Percentiles rank a stretch among this genome's conserved stretches.
phyloP scores from a whole-genome alignment of 2,888 invertebrate species.

The Monopis laevigella region DNA sequence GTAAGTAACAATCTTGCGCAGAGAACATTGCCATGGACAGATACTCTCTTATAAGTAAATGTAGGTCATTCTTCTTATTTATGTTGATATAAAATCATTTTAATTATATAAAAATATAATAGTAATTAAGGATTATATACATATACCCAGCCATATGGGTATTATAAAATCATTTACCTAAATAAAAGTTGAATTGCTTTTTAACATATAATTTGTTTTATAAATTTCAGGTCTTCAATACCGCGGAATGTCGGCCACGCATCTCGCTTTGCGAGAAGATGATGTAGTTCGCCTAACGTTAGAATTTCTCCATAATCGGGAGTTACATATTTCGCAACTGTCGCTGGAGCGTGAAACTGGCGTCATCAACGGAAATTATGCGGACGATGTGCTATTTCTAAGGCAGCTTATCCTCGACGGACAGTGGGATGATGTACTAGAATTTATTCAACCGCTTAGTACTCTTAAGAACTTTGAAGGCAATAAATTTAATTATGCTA shows the following conservation, averaged over 20 bases:
- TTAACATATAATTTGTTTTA: no score
- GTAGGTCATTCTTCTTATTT: no score
- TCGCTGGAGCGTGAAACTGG: constrained; percentile 95
- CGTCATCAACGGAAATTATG: constrained; percentile 91
- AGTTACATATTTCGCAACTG: constrained; percentile 90
- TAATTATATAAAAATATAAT: no score
- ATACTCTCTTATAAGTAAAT: neutral
- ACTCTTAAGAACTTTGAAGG: constrained; percentile 84
- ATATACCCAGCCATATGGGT: no score
- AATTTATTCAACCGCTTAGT: constrained; percentile 94
- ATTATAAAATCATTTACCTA: no score
- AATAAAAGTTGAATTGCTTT: no score
- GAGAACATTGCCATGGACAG: neutral
- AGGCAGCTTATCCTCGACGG: constrained; percentile 95
- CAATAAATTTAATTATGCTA: constrained; percentile 85
- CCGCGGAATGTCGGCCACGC: constrained; percentile 82
- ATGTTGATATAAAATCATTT: no score
- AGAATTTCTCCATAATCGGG: constrained; percentile 88
- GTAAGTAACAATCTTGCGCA: constrained; percentile 2
- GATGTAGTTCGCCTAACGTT: constrained; percentile 86
- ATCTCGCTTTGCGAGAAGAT: constrained; percentile 86
- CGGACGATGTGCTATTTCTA: constrained; percentile 93
- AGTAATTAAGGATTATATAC: no score
- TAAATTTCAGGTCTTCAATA: no score
- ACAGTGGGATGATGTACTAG: constrained; percentile 97